Base-by-base conservation (phyloP, 2,797 vertebrate species). In the Acipenser transmontanus region DNA sequence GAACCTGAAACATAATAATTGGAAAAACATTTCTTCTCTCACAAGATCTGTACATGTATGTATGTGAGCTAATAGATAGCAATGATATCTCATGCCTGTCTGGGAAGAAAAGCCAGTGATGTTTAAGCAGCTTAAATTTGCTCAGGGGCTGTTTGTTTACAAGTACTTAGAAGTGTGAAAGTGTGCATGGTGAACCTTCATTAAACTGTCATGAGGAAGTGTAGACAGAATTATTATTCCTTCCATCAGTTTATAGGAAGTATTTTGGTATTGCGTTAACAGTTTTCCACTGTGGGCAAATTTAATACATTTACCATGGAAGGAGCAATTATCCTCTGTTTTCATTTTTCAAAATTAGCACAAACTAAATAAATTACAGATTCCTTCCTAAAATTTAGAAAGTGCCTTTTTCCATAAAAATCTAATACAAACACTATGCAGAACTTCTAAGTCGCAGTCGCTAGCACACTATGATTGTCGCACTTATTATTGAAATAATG, bases 161-260 rank as follows among this genome's bases (percentile, higher is more conserved):
- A 71, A 68, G 72, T 57, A 13, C 70, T 34, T 34, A 34, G 34
- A 34, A 34, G 72, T 57, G 54, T 70, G 60, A 49, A 54, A 6
- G 49, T 57, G 49, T 64, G 74, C 34, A 70, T 73, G 72, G 78
- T 70, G 65, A 67, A 64, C 70, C 77, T 76, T 74, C 72, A 81
- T 76, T 76, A 65, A 71, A 71, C 68, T 77, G 81, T 78, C 82
- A 80, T 76, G 77, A 69, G 66, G 50, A 67, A 68, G 71, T 73
- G 76, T 74, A 69, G 64, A 11, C 14, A 56, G 68, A 72, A 49
- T 47, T 59, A 13, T 59, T 17, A 49, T 13, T 57, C 11, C 49
- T 63, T 14, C 63, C 76, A 75, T 75, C 78, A 73, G 61, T 34
- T 34, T 34, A 34, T 34, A 34, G 71, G 69, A 67, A 62, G 79